Conservation (phyloP, 2,888 invertebrate species). For the Temnothorax rugatulus region DNA sequence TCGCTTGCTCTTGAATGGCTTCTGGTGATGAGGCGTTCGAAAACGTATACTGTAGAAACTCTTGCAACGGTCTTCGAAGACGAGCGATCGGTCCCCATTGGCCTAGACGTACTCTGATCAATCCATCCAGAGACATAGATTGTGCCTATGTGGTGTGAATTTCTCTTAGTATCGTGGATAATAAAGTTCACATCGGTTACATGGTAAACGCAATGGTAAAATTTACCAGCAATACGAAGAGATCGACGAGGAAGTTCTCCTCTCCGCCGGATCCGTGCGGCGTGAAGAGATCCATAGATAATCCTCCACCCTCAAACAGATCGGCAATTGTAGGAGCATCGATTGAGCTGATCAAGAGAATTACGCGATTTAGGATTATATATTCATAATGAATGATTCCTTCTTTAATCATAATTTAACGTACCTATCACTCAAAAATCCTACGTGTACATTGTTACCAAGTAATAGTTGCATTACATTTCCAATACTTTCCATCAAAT, state of each 20-base stretch:
- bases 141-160: slow-evolving; percentile 69
- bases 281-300: slow-evolving; percentile 47
- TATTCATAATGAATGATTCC: neutral
- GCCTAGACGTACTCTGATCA: slow-evolving; percentile 73
- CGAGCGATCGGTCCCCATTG: slow-evolving; percentile 70
- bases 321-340: slow-evolving; percentile 60
- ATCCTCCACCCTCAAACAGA: slow-evolving; percentile 63
- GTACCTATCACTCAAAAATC: slow-evolving; percentile 62
- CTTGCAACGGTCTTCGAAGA: slow-evolving; percentile 75
- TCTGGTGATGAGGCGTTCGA: slow-evolving; percentile 62
- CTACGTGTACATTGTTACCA: slow-evolving; percentile 56
- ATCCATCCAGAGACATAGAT: slow-evolving; percentile 73
- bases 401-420: slow-evolving; percentile 26
- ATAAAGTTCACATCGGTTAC: neutral
- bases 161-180: slow-evolving; percentile 3
- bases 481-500: slow-evolving; percentile 39
- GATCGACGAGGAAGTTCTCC: slow-evolving; percentile 72
- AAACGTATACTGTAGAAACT: slow-evolving; percentile 75
- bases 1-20: slow-evolving; percentile 70
- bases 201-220: neutral
- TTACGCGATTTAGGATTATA: neutral
- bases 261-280: slow-evolving; percentile 53
- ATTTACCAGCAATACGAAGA: slow-evolving; percentile 75
- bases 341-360: slow-evolving; percentile 28
- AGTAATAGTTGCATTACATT: slow-evolving; percentile 59